Percentiles rank a stretch among this genome's conserved stretches.
Evolutionary conservation across 2,888 invertebrate species (phyloP).

Genomic region (Zaprionus lineosus): DNA sequence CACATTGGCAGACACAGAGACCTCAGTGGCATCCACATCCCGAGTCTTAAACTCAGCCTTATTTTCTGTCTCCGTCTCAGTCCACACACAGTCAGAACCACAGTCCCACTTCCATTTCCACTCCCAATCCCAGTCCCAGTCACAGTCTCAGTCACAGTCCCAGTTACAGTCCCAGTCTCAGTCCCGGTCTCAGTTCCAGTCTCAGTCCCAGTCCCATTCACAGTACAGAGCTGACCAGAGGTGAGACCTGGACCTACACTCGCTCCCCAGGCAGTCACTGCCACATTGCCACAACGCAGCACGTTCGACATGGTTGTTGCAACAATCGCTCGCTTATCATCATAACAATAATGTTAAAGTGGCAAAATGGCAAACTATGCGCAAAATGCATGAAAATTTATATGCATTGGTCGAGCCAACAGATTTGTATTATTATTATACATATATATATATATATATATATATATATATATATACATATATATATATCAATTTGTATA

Average conservation of each 20-base stretch:
- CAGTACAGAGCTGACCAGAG: conserved; percentile 24
- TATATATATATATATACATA: not conserved
- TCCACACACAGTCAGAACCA: conserved; percentile 21
- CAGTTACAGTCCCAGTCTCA: too few relatives aligned
- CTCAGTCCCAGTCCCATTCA: conserved; percentile 16
- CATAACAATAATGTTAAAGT: conserved; percentile 82
- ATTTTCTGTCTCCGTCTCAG: conserved; percentile 5
- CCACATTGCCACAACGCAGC: conserved; percentile 30
- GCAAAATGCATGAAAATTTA: conserved; percentile 79
- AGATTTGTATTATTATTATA: conserved; percentile 54
- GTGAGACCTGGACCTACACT: conserved; percentile 43
- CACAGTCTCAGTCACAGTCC: conserved; percentile 15
- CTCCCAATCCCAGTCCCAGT: too few relatives aligned
- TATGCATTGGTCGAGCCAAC: conserved; percentile 51
- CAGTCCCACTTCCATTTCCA: conserved; percentile 2
- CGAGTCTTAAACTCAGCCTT: too few relatives aligned
- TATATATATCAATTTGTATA: too few relatives aligned
- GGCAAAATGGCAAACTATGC: conserved; percentile 81
- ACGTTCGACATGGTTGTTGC: conserved; percentile 57
- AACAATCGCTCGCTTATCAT: conserved; percentile 78
- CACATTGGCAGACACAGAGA: conserved; percentile 44
- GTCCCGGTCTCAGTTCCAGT: too few relatives aligned
- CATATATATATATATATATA: conserved; percentile 18
- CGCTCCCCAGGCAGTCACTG: conserved; percentile 47
- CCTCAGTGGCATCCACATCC: conserved; percentile 15